Base-by-base conservation (phyloP, 2,888 invertebrate species). In the Hanleya hanleyi region DNA sequence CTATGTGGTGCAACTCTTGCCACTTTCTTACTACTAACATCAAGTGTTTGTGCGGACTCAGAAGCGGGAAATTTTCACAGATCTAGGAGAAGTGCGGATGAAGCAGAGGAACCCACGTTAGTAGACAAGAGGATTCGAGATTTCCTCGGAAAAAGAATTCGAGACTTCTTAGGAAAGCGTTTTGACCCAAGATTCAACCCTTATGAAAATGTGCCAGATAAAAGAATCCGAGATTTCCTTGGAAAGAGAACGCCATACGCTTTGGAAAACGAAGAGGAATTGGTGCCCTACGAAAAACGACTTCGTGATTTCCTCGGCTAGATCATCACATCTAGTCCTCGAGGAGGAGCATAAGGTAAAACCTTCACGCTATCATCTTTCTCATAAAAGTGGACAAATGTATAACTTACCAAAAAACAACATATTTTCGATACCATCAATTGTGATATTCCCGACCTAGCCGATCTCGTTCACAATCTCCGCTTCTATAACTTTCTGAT, bases 121-220 rank as follows among this genome's bases (percentile, higher is more conserved):
- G 49, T 49, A 1, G 73, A 73, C 57, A 77, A 77, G 35, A 70
- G 77, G 18, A 66, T 77, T 0, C 37, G 77, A 15, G 74, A 74
- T 18, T 77, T 77, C 37, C 67, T 77, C 22, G 77, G 77, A n/a
- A 77, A 77, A 35, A 49, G 71, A 38, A 26, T 71, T 0, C 61
- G 75, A 22, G 70, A 72, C 26, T 72, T 70, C 67, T 62, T 72
- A 36, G 71, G 72, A 7, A 75, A 71, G 50, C 62, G 74, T 15
- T 61, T 18, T 32, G 67, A 62, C 65, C 38, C 26, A 41, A 32
- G 49, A 29, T 64, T 36, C 64, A 64, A 37, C 36, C 64, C 64
- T 1, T 57, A 57, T 57, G 37, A 64, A 64, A 37, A 37, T 35
- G 15, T 22, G n/a, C 64, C 64, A 22, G 64, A 64, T 36, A 64